A percentile compares a stretch with the other conserved stretches of the same genome.
Conservation (phyloP, 2,888 invertebrate species). For the Rhogogaster chlorosoma region DNA sequence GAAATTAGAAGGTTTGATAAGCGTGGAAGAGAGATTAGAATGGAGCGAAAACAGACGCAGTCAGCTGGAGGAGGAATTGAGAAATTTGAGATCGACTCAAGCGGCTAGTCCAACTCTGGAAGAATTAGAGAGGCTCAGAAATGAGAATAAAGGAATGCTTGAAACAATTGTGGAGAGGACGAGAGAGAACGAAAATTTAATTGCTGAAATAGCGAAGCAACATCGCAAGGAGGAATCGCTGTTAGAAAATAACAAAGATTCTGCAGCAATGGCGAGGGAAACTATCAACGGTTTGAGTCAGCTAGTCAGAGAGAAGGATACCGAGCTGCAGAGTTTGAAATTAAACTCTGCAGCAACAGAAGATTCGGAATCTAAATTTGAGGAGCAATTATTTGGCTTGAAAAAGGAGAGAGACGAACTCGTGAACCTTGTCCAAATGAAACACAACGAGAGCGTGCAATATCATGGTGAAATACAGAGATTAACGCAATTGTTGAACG, state of each 20-base stretch:
- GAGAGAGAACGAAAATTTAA: conserved; percentile 76
- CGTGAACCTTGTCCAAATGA: conserved; percentile 86
- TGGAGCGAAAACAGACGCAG: conserved; percentile 51
- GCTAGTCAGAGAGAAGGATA: conserved; percentile 75
- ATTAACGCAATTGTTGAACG: conserved; percentile 80
- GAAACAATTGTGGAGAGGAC: conserved; percentile 76
- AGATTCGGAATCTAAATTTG: conserved; percentile 49
- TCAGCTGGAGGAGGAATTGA: conserved; percentile 65
- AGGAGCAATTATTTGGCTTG: conserved; percentile 65
- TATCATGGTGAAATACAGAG: conserved; percentile 93
- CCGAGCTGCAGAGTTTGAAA: conserved; percentile 72
- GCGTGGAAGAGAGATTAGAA: conserved; percentile 55
- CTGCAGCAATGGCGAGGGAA: conserved; percentile 69
- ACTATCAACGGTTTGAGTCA: conserved; percentile 74
- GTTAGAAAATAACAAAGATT: conserved; percentile 70
- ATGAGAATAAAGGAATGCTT: conserved; percentile 57
- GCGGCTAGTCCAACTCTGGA: conserved; percentile 60
- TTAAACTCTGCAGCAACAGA: conserved; percentile 36
- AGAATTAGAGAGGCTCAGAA: conserved; percentile 53
- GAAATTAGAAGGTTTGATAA: conserved; percentile 48
- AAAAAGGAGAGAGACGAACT: conserved; percentile 84
- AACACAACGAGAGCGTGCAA: conserved; percentile 91
- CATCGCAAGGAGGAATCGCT: conserved; percentile 63
- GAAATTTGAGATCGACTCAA: conserved; percentile 64
- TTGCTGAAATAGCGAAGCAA: conserved; percentile 69